Percentiles rank a stretch among this genome's conserved stretches.
Evolutionary conservation across 1,140 invertebrate genomes (phyloP).

Genomic region (Planococcus citri): DNA sequence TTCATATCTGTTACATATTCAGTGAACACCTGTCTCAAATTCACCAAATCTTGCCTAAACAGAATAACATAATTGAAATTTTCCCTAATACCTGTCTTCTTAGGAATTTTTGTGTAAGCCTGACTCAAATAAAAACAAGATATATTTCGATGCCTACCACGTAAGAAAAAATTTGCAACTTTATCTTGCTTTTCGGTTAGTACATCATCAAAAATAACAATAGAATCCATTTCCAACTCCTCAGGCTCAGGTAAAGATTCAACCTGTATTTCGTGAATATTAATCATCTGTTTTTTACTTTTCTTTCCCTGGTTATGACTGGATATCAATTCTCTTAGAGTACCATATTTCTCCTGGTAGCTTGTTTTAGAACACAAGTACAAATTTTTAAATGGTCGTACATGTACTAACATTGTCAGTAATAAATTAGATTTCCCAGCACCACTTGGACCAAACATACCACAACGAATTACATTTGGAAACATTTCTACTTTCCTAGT

Average conservation of each 20-base stretch:
- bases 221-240: slow-evolving; percentile 20
- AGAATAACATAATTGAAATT: slow-evolving; percentile 34
- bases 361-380: not conserved
- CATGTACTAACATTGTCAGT: not conserved
- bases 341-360: not conserved
- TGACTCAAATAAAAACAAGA: slow-evolving; percentile 35
- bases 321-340: not conserved
- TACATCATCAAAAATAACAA: slow-evolving; percentile 35
- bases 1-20: too few species aligned
- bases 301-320: not conserved
- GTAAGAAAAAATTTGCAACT: slow-evolving; percentile 31
- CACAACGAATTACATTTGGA: not conserved
- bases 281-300: not conserved
- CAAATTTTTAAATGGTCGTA: not conserved
- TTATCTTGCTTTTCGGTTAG: slow-evolving; percentile 30
- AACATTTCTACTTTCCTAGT: slow-evolving; percentile 17
- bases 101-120: slow-evolving; percentile 33
- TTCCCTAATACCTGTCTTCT: slow-evolving; percentile 32
- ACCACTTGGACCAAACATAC: not conserved
- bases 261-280: not conserved
- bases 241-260: not conserved
- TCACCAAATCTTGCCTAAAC: slow-evolving; percentile 34
- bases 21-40: slow-evolving; percentile 35
- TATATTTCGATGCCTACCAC: slow-evolving; percentile 32
- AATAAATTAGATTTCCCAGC: slow-evolving; percentile 11